phyloP scores from a whole-genome alignment of 2,888 invertebrate species.

The Pherbina coryleti region DNA sequence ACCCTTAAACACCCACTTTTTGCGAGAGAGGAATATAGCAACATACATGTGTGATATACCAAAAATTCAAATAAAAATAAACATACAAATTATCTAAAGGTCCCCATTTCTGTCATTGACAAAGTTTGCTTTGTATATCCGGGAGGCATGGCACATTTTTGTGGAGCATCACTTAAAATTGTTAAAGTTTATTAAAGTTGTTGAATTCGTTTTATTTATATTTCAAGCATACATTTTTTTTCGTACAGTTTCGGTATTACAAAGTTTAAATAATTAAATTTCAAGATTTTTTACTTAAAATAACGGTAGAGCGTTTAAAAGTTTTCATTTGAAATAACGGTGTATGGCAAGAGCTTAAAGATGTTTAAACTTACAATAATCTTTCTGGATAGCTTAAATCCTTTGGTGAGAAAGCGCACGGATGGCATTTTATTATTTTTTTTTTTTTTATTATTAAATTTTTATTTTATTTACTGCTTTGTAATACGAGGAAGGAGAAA shows the following conservation, averaged over 20 bases:
- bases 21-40: too few species aligned
- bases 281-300: too few species aligned
- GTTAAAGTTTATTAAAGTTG: too few species aligned
- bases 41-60: neutral
- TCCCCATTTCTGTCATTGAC: too few species aligned
- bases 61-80: neutral
- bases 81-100: too few species aligned
- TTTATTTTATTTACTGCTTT: slow-evolving; percentile 8
- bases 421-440: slow-evolving; percentile 59
- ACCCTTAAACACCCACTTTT: neutral
- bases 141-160: too few species aligned
- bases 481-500: neutral
- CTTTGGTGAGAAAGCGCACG: slow-evolving; percentile 60
- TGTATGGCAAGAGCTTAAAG: neutral
- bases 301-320: too few species aligned
- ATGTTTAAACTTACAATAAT: slow-evolving; percentile 44
- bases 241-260: slow-evolving; percentile 45
- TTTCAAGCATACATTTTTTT: slow-evolving; percentile 43
- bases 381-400: slow-evolving; percentile 54
- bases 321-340: too few species aligned
- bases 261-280: too few species aligned
- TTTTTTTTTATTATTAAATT: neutral
- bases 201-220: too few species aligned
- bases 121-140: too few species aligned
- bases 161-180: too few species aligned